Percentiles rank a stretch among this genome's conserved stretches.
These are phyloP conservation scores for Erpornis zantholeuca DNA, from an alignment of 2,113 vertebrate species.

Conservation along the genomic window DNA sequence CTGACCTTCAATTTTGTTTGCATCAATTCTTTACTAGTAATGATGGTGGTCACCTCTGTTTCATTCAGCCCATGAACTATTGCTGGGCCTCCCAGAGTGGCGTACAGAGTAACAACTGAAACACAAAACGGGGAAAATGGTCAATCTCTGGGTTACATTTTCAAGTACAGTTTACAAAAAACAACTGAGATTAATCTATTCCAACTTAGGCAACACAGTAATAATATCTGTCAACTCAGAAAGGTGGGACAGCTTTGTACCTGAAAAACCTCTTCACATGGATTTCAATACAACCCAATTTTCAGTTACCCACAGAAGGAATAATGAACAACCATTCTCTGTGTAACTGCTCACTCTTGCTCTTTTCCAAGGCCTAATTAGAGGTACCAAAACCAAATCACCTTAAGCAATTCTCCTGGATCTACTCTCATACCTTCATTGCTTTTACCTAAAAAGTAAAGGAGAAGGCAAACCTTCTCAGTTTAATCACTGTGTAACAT, in stretches of 20 bases:
- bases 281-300: not conserved
- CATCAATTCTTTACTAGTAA: constrained; percentile 92
- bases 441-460: not conserved
- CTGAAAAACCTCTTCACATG: not conserved
- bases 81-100: constrained; percentile 91
- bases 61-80: constrained; percentile 91
- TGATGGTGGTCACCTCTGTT: constrained; percentile 90
- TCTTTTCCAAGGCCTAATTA: not conserved
- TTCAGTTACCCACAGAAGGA: not conserved
- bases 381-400: not conserved
- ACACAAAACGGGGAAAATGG: not conserved
- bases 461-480: not conserved
- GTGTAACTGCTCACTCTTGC: not conserved
- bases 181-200: not conserved
- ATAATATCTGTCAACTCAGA: not conserved
- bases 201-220: not conserved
- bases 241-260: not conserved
- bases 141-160: not conserved
- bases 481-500: not conserved
- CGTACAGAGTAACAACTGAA: constrained; percentile 92
- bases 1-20: constrained; percentile 90
- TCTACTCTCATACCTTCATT: not conserved
- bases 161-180: not conserved
- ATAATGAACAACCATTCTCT: not conserved
- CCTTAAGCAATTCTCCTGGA: not conserved